Conservation (phyloP, 2,113 vertebrate species). For the Azemiops feae region DNA sequence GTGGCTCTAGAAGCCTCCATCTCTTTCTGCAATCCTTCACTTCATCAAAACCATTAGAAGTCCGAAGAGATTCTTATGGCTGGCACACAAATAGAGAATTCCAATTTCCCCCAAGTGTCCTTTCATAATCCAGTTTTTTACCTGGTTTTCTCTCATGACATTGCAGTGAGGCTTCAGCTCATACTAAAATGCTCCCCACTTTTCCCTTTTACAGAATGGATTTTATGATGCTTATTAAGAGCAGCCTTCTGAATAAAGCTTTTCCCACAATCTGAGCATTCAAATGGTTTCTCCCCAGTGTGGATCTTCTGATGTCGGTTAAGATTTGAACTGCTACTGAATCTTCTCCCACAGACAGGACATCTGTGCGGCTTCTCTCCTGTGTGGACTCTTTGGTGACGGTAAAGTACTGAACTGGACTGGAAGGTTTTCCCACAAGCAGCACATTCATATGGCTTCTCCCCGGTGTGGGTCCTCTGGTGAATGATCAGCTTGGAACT, state of each 20-base stretch:
- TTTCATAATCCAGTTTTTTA: neutral
- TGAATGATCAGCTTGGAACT: slow-evolving; percentile 61
- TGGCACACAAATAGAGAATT: neutral
- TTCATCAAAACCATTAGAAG: neutral
- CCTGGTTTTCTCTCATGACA: neutral
- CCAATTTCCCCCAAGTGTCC: neutral
- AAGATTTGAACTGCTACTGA: slow-evolving; percentile 50
- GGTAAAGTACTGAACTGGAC: slow-evolving; percentile 30
- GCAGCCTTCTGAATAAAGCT: slow-evolving; percentile 42
- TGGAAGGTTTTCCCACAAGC: slow-evolving; percentile 55
- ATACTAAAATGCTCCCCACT: neutral
- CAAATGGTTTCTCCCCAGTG: slow-evolving; percentile 46
- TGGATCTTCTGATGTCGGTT: slow-evolving; percentile 54
- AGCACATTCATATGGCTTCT: slow-evolving; percentile 35
- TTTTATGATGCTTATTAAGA: slow-evolving; percentile 46
- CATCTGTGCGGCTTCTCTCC: slow-evolving; percentile 59
- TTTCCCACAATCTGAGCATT: slow-evolving; percentile 50
- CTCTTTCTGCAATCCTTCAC: neutral
- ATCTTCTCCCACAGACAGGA: slow-evolving; percentile 51
- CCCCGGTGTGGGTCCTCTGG: slow-evolving; percentile 10
- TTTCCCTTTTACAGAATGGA: slow-evolving; percentile 63
- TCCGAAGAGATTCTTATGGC: too few species aligned
- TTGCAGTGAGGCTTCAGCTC: neutral
- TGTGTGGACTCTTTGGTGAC: slow-evolving; percentile 46
- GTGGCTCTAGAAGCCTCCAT: neutral